Evolutionary conservation across 2,113 vertebrate species (phyloP).

Genomic region (Haemorhous mexicanus): DNA sequence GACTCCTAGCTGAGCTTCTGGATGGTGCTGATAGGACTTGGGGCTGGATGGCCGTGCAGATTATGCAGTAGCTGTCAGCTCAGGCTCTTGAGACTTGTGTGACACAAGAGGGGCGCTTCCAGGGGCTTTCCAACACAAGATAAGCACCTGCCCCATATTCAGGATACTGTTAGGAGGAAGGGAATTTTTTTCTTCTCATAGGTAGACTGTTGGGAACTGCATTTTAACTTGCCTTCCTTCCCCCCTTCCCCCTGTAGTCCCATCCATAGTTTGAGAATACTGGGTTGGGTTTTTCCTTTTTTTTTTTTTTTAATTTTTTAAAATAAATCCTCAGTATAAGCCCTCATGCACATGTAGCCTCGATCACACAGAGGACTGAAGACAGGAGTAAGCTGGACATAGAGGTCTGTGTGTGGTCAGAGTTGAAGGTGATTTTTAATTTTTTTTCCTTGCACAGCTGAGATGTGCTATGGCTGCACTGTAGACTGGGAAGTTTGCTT

Average conservation of each 20-base stretch:
- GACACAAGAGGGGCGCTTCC: neutral
- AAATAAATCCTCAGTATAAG: neutral
- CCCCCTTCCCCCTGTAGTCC: neutral
- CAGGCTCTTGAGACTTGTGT: neutral
- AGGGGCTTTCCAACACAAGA: neutral
- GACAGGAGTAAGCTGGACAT: neutral
- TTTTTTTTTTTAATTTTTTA: neutral
- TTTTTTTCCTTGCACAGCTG: neutral
- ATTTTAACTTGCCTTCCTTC: neutral
- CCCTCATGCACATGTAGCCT: neutral
- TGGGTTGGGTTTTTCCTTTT: neutral
- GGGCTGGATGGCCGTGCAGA: neutral
- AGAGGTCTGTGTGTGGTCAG: neutral
- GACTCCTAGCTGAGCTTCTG: slow-evolving; percentile 6
- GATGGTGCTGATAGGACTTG: slow-evolving; percentile 19
- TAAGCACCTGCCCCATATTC: neutral
- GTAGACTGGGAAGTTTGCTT: neutral
- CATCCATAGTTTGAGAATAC: neutral
- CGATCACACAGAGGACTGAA: neutral
- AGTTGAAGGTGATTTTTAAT: neutral
- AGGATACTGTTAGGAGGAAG: neutral
- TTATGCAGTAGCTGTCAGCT: slow-evolving; percentile 23
- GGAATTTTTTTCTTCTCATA: neutral
- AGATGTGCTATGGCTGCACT: neutral
- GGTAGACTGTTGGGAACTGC: neutral